Evolutionary conservation across 2,113 vertebrate species (phyloP).

Genomic region (Dromas ardeola): DNA sequence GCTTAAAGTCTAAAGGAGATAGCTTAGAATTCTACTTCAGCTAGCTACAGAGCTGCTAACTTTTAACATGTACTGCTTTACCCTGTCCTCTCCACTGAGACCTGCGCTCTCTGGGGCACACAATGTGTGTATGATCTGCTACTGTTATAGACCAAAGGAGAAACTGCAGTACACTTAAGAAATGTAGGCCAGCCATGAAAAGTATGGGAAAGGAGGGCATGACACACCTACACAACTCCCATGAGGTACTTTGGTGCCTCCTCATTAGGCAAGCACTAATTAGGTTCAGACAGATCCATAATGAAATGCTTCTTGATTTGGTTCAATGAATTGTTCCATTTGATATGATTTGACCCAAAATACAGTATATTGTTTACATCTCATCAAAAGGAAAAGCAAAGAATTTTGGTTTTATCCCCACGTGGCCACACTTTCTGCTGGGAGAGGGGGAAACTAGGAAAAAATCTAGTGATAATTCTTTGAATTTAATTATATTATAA

Average conservation of each 20-base stretch:
- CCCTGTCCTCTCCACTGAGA: not conserved
- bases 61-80: not conserved
- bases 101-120: not conserved
- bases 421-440: accelerated
- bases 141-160: not conserved
- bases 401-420: not conserved
- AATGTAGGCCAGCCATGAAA: not conserved
- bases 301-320: not conserved
- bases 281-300: not conserved
- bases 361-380: not conserved
- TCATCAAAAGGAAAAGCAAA: not conserved
- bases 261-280: not conserved
- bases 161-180: not conserved
- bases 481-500: not conserved
- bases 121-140: not conserved
- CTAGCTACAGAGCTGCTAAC: not conserved
- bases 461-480: not conserved
- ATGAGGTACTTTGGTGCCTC: not conserved
- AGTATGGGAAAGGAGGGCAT: not conserved
- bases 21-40: not conserved
- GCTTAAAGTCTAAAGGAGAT: not conserved
- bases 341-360: not conserved
- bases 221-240: not conserved
- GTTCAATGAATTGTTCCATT: not conserved
- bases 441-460: not conserved